phyloP scores from a whole-genome alignment of 2,888 invertebrate species.

The Rambutsinella grinnellia region DNA sequence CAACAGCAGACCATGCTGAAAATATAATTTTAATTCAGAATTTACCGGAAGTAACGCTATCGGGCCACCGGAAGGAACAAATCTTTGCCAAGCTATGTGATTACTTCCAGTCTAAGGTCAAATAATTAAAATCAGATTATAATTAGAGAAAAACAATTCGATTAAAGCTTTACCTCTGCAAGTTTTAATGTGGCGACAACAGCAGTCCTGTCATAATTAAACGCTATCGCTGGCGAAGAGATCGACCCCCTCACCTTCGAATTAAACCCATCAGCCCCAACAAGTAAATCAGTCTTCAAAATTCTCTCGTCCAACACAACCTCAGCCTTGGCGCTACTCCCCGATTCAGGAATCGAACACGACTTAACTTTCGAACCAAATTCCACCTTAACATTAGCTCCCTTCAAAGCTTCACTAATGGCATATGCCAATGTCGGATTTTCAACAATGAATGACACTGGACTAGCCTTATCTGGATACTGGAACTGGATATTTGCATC shows the following conservation, averaged over 20 bases:
- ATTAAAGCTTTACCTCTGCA: slow-evolving; percentile 76
- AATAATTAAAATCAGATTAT: not conserved
- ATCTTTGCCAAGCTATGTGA: slow-evolving; percentile 95
- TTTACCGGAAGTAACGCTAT: slow-evolving; percentile 89
- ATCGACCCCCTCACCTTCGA: slow-evolving; percentile 88
- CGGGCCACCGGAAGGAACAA: slow-evolving; percentile 87
- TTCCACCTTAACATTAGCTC: slow-evolving; percentile 66
- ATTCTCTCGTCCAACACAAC: slow-evolving; percentile 49
- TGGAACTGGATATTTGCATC: slow-evolving; percentile 90
- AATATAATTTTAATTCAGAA: slow-evolving; percentile 43
- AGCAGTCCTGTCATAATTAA: slow-evolving; percentile 91
- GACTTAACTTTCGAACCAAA: slow-evolving; percentile 59
- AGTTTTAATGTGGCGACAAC: slow-evolving; percentile 92
- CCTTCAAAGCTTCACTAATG: slow-evolving; percentile 76
- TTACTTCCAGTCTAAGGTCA: slow-evolving; percentile 78
- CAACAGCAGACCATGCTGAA: not conserved
- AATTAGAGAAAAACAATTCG: not conserved
- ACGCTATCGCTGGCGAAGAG: slow-evolving; percentile 83
- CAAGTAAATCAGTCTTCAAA: slow-evolving; percentile 60
- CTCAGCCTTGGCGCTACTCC: slow-evolving; percentile 34
- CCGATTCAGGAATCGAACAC: slow-evolving; percentile 50
- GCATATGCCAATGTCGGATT: slow-evolving; percentile 89
- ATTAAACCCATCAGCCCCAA: slow-evolving; percentile 93
- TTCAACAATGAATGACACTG: slow-evolving; percentile 91
- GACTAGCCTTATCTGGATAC: slow-evolving; percentile 77